Conservation (phyloP, 2,888 invertebrate species). For the Macrosiphum euphorbiae region DNA sequence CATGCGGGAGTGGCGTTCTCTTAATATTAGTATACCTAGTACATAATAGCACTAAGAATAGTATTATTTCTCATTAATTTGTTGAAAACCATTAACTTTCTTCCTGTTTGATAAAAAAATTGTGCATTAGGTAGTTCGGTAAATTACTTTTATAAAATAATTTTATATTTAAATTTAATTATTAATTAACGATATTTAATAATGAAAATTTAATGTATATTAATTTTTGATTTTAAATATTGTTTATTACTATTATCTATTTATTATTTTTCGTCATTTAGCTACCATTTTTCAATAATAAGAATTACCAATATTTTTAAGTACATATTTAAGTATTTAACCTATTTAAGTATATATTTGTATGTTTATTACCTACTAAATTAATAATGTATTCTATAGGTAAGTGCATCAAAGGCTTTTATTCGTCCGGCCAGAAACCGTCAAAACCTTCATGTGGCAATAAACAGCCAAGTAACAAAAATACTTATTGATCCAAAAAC, state of each 20-base stretch:
- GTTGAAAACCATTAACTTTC: not conserved
- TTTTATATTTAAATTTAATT: not conserved
- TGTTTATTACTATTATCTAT: not conserved
- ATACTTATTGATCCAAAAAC: constrained; percentile 70
- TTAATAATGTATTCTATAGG: constrained; percentile 25
- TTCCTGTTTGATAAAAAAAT: not conserved
- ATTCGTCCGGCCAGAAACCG: constrained; percentile 71
- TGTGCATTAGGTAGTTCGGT: not conserved
- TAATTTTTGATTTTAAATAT: not conserved
- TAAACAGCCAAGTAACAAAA: constrained; percentile 68
- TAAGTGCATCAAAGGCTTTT: constrained; percentile 75
- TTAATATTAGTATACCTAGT: not conserved
- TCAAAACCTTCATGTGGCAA: constrained; percentile 69
- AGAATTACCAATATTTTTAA: not conserved
- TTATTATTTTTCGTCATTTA: not conserved
- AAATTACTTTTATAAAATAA: not conserved
- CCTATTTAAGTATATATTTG: not conserved
- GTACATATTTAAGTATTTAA: no score
- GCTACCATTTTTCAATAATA: not conserved
- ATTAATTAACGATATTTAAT: not conserved
- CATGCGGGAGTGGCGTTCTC: no score
- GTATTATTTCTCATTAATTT: not conserved
- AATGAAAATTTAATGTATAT: not conserved
- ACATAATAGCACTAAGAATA: not conserved
- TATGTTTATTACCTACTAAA: not conserved